Percentiles rank a stretch among this genome's conserved stretches.
phyloP scores from a whole-genome alignment of 1,140 invertebrate species.

The Alviniconcha marisindica region DNA sequence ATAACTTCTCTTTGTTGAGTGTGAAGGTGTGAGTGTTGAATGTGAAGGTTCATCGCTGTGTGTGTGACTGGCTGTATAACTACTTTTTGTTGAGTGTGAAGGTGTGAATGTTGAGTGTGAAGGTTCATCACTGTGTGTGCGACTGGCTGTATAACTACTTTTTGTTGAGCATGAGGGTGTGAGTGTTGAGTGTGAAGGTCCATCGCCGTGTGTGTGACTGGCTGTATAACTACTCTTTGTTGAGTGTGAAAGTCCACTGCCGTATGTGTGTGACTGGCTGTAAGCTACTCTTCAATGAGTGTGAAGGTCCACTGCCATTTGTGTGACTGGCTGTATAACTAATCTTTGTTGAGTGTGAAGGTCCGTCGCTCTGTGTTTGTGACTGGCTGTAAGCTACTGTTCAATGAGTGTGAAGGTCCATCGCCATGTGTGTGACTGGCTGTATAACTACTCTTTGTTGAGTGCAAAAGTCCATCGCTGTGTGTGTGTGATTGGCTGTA shows the following conservation, averaged over 20 bases:
- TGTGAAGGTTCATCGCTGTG: constrained; percentile 58
- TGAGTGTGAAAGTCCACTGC: constrained; percentile 79
- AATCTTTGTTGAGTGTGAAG: not conserved
- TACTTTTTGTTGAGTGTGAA: constrained; percentile 57
- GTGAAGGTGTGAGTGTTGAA: constrained; percentile 29
- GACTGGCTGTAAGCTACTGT: too few relatives aligned
- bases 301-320: not conserved
- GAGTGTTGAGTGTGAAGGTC: too few relatives aligned
- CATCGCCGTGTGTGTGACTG: not conserved
- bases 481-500: constrained; percentile 79
- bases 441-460: constrained; percentile 34
- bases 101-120: constrained; percentile 44
- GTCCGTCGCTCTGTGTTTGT: constrained; percentile 46
- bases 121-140: constrained; percentile 83
- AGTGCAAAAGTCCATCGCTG: constrained; percentile 81
- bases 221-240: constrained; percentile 29
- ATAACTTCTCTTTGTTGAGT: not conserved
- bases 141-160: constrained; percentile 81
- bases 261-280: constrained; percentile 80
- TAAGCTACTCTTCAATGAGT: too few relatives aligned
- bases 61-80: not conserved
- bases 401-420: constrained; percentile 1
- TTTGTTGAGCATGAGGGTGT: too few relatives aligned
- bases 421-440: not conserved
- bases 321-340: constrained; percentile 2